Percentiles rank a stretch among this genome's conserved stretches.
Evolutionary conservation across 1,140 invertebrate genomes (phyloP).

Genomic region (Panagrolaimus sp.): DNA sequence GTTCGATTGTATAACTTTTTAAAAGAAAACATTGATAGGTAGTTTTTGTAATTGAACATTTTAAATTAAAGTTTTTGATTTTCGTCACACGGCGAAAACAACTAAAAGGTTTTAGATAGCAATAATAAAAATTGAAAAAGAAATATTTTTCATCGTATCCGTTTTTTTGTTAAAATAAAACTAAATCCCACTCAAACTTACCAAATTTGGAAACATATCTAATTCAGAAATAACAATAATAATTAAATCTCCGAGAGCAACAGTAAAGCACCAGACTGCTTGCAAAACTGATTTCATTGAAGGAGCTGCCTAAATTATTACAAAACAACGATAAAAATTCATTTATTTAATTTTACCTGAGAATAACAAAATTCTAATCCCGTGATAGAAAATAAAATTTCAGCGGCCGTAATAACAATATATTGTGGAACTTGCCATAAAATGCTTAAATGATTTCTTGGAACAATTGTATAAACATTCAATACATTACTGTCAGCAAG

Average conservation of each 20-base stretch:
- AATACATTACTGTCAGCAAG: neutral
- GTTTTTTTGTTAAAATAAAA: too few species aligned
- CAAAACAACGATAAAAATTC: too few species aligned
- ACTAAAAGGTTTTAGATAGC: too few species aligned
- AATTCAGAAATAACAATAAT: constrained; percentile 23
- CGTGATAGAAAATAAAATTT: constrained; percentile 56
- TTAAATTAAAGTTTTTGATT: too few species aligned
- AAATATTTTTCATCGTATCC: too few species aligned
- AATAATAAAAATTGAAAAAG: too few species aligned
- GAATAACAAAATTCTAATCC: constrained; percentile 55
- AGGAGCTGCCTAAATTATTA: constrained; percentile 39
- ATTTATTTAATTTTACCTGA: constrained; percentile 27
- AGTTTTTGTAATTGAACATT: too few species aligned
- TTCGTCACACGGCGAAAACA: too few species aligned
- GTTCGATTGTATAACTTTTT: too few species aligned
- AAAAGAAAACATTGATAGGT: too few species aligned
- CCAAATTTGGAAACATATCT: neutral
- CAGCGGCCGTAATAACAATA: constrained; percentile 51
- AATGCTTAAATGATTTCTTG: constrained; percentile 42
- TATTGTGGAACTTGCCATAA: constrained; percentile 58
- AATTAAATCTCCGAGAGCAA: constrained; percentile 60
- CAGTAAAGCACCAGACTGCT: constrained; percentile 78
- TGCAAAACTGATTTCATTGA: constrained; percentile 67
- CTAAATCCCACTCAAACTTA: too few species aligned
- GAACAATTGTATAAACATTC: constrained; percentile 65